Percentiles rank a stretch among this genome's conserved stretches.
Conservation (phyloP, 2,888 invertebrate species). For the Tridacna crocea region DNA sequence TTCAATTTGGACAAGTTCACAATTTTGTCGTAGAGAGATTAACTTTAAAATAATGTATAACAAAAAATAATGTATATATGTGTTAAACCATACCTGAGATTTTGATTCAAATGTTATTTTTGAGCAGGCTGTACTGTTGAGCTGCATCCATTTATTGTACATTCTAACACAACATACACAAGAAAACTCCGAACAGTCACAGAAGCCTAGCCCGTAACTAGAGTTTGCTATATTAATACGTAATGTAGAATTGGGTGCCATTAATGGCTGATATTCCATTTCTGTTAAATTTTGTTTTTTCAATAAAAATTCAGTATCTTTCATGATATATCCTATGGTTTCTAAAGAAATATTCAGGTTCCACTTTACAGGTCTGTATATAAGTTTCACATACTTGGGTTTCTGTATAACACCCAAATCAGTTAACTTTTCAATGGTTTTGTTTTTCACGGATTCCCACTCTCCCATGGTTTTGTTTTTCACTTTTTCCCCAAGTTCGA, state of each 20-base stretch:
- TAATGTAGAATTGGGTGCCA: conserved; percentile 41
- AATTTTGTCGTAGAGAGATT: too few species aligned
- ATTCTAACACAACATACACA: conserved; percentile 77
- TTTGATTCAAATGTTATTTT: conserved; percentile 77
- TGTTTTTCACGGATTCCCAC: conserved; percentile 74
- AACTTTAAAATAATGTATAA: too few species aligned
- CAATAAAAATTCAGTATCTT: conserved; percentile 76
- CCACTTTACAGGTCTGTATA: conserved; percentile 70
- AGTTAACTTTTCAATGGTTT: conserved; percentile 75
- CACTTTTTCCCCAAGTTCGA: conserved; percentile 66
- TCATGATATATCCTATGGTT: conserved; percentile 77
- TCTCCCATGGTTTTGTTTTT: conserved; percentile 73
- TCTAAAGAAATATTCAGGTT: conserved; percentile 73
- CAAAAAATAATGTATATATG: too few species aligned
- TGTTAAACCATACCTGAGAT: conserved; percentile 69
- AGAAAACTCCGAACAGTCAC: conserved; percentile 75
- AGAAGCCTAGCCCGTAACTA: conserved; percentile 71
- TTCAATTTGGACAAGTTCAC: too few species aligned
- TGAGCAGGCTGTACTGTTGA: conserved; percentile 74
- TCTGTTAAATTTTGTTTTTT: conserved; percentile 68
- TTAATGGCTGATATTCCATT: conserved; percentile 59
- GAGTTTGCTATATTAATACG: conserved; percentile 33
- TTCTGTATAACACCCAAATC: conserved; percentile 73
- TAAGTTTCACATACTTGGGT: conserved; percentile 62
- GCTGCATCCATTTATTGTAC: conserved; percentile 69